These are phyloP conservation scores for Siniperca chuatsi DNA, from an alignment of 2,113 vertebrate species.

Conservation along the genomic window DNA sequence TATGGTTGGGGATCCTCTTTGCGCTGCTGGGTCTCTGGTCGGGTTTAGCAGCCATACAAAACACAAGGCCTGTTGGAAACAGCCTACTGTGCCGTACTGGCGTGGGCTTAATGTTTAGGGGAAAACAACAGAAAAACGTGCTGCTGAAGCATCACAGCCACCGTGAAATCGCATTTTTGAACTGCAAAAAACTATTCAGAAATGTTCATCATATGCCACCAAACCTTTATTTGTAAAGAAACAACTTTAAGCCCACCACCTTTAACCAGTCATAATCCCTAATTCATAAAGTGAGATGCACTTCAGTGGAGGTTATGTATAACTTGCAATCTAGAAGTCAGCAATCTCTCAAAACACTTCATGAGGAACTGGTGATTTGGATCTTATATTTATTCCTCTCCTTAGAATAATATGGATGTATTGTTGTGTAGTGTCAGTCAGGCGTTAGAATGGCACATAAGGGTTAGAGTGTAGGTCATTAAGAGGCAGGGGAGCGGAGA, in stretches of 20 bases:
- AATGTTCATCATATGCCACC: not conserved
- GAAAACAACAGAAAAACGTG: not conserved
- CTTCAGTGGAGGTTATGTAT: not conserved
- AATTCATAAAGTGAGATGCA: not conserved
- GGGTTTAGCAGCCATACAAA: conserved; percentile 39
- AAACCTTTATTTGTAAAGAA: not conserved
- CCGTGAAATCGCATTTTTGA: not conserved
- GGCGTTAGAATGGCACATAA: conserved; percentile 48
- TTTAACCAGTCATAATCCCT: not conserved
- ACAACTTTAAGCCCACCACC: conserved; percentile 12
- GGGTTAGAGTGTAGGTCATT: conserved; percentile 68
- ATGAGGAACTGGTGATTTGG: not conserved
- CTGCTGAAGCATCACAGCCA: not conserved
- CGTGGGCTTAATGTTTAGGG: conserved; percentile 17
- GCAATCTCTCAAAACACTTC: not conserved
- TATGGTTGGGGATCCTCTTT: conserved; percentile 44
- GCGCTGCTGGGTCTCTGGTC: conserved; percentile 15
- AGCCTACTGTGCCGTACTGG: conserved; percentile 31
- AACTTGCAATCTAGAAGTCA: not conserved
- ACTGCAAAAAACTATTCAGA: not conserved
- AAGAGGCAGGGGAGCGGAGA: conserved; percentile 70
- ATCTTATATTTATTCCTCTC: not conserved
- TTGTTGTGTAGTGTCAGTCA: conserved; percentile 41
- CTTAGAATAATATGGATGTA: conserved; percentile 23
- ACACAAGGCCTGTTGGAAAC: conserved; percentile 60